Evolutionary conservation across 2,888 invertebrate genomes (phyloP), one percentile per base, ranked within the genome.

Genomic region (Pasiphila rectangulata): DNA sequence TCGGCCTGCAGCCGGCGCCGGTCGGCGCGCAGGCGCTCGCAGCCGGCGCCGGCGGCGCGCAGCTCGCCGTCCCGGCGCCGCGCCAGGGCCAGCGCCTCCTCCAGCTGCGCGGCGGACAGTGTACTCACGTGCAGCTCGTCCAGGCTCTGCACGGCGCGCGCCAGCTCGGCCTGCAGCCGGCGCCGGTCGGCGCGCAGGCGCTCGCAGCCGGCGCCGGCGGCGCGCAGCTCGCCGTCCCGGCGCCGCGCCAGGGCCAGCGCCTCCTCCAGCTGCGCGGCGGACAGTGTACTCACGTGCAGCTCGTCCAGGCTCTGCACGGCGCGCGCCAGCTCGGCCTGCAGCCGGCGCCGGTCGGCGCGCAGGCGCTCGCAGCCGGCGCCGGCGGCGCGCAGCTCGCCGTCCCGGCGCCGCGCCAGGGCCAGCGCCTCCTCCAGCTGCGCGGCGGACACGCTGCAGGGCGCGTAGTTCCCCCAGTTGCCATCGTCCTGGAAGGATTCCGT

Each of bases 261-360:
- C 32, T 78, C 75, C 58, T 81, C 81, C 54, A 73, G 63, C 13
- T 67, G 60, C 52, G 58, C 34, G 30, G 70, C 73, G 0, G 52
- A 43, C 49, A 72, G 57, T 12, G 56, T 29, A 61, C 1, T 57
- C 7, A 72, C 71, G 2, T 79, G 69, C 54, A 77, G 64, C 58
- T 72, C 74, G 0, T 80, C 83, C 46, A 67, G 75, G 4, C 78
- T 66, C 1, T 80, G 66, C 50, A 75, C 59, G 24, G 76, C 66
- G 30, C 55, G 57, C n/a, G 75, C 63, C 51, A 79, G 69, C 4
- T 73, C 59, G 32, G 76, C 75, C 59, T 81, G 81, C 54, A 73
- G 63, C 15, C 65, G 58, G 3, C 79, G 68, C 50, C 59, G 36
- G 32, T 70, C 74, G 0, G 52, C 83, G 45, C 77, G 67, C 2